Base-by-base conservation (phyloP, 1,140 invertebrate species). In the Calosoma granatense region DNA sequence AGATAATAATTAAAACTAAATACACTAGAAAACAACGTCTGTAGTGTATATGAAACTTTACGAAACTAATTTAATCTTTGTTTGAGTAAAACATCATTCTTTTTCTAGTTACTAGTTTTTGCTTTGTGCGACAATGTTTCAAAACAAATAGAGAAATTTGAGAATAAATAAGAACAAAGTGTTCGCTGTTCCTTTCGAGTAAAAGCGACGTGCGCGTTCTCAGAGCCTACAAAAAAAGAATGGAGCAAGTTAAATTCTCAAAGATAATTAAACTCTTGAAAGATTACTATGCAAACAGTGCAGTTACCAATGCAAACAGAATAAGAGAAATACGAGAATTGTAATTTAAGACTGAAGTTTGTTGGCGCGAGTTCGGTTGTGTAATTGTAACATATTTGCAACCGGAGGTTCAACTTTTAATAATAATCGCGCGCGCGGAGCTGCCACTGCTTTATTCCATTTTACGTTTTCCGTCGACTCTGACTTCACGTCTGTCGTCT, bases 181-280 rank as follows among this genome's bases (percentile, higher is more conserved):
- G n/a, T n/a, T n/a, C n/a, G n/a, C n/a, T n/a, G n/a, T n/a, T n/a
- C n/a, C n/a, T n/a, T n/a, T n/a, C n/a, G n/a, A n/a, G n/a, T n/a
- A n/a, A n/a, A n/a, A n/a, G n/a, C n/a, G n/a, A n/a, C n/a, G n/a
- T n/a, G n/a, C n/a, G n/a, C n/a, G n/a, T n/a, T n/a, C n/a, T n/a
- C n/a, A n/a, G n/a, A n/a, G n/a, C n/a, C n/a, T n/a, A n/a, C n/a
- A n/a, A 47, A 9, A 36, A 47, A 47, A 47, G 15, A 17, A 47
- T 11, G 3, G 41, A 47, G 3, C 41, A 47, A 47, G 41, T 47
- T 11, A 47, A 47, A 47, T 47, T 9, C 41, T 47, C 41, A 47
- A 47, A 47, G 41, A 47, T 47, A 47, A 47, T 47, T 47, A 47
- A 47, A 47, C 41, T 47, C 41, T 47, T 47, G 41, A 47, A 47